These are phyloP conservation scores for Ailuropoda melanoleuca DNA, from an alignment of 2,113 vertebrate genomes.

Conservation along the genomic window DNA sequence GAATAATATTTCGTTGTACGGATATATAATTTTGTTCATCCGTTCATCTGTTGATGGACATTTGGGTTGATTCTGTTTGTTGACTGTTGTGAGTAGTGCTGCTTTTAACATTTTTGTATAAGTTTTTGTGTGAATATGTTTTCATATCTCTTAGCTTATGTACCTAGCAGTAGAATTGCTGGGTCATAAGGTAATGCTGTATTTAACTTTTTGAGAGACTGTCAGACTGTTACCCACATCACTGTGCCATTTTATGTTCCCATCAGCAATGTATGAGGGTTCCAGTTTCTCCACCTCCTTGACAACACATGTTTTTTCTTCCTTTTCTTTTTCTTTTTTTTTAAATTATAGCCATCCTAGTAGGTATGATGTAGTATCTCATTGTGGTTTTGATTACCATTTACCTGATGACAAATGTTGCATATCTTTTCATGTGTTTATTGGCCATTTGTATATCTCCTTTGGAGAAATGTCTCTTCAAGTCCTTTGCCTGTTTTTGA, in stretches of 20 bases:
- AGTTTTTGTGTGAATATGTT: background rate
- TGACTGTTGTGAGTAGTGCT: background rate
- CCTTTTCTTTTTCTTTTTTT: background rate
- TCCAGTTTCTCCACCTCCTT: background rate
- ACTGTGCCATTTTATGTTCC: background rate
- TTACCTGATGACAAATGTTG: background rate
- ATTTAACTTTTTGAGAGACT: constrained; percentile 25
- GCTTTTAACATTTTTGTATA: background rate
- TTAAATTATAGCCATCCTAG: background rate
- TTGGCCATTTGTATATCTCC: background rate
- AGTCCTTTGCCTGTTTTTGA: background rate
- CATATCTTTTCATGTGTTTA: background rate
- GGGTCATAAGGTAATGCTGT: background rate
- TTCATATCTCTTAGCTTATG: background rate
- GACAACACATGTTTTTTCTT: background rate
- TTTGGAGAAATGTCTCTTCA: background rate
- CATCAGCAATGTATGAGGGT: background rate
- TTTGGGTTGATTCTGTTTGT: background rate
- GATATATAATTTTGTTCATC: background rate
- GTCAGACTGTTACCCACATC: background rate
- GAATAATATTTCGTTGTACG: background rate
- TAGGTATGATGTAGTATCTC: background rate
- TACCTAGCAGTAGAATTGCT: background rate
- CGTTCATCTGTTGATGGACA: background rate
- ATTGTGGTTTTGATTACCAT: background rate